Evolutionary conservation across 2,797 vertebrate genomes (phyloP).

Genomic region (Gadopsis bispinosus): DNA sequence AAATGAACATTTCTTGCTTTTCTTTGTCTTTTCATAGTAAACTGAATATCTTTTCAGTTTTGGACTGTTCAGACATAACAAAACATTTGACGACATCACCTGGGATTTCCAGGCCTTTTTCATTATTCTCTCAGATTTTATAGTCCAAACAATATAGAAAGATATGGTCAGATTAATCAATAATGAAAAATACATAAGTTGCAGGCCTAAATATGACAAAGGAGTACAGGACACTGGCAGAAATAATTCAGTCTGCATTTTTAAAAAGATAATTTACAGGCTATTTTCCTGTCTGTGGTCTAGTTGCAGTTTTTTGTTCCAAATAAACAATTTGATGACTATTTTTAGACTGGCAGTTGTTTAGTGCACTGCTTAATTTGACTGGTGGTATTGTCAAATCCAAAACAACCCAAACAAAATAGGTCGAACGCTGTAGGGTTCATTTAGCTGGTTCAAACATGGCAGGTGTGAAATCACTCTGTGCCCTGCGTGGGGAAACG

Average conservation of each 20-base stretch:
- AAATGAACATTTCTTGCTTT: not conserved
- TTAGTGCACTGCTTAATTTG: conserved; percentile 31
- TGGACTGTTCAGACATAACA: not conserved
- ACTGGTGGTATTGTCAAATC: conserved; percentile 37
- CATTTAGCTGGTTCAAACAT: conserved; percentile 55
- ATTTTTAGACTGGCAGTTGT: conserved; percentile 22
- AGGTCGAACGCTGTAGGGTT: conserved; percentile 44
- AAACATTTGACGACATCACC: not conserved
- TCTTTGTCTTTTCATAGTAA: not conserved
- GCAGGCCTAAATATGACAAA: conserved; percentile 3
- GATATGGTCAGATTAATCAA: not conserved
- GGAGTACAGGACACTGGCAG: not conserved
- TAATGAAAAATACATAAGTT: not conserved
- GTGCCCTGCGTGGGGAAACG: conserved; percentile 19
- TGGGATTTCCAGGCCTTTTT: not conserved
- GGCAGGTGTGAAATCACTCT: conserved; percentile 65
- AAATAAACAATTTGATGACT: conserved; percentile 19
- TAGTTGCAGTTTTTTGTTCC: conserved; percentile 2
- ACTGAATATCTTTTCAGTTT: not conserved
- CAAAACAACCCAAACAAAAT: conserved; percentile 40
- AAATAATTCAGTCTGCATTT: not conserved
- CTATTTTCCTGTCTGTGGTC: not conserved
- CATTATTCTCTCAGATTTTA: not conserved
- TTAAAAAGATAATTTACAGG: not conserved
- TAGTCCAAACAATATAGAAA: not conserved